Evolutionary conservation across 2,888 invertebrate species (phyloP), one percentile per base, ranked within the genome.

Genomic region (Lasius fuliginosus): DNA sequence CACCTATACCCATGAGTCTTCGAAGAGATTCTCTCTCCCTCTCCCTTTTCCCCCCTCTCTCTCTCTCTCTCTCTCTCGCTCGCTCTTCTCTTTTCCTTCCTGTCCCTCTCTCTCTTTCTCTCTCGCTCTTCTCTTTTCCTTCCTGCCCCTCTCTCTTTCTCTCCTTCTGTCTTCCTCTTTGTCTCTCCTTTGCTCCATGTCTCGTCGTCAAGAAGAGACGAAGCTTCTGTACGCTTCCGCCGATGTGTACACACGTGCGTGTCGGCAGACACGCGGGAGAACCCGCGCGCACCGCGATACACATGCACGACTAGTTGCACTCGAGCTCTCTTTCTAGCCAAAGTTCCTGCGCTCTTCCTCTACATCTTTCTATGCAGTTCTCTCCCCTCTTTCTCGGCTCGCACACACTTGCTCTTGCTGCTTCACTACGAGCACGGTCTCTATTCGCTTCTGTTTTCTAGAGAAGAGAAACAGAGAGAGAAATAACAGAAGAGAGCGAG

Each of bases 1-100:
- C 91, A 90, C 92, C 91, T 88, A 90, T 88, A 91, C 90, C 90
- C 86, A 89, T 84, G 68, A 87, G 84, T 87, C 88, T 83, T 85
- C 77, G 73, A 85, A 85, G 87, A 84, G 84, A 85, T 85, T 83
- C 87, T 85, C 84, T 82, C 82, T 83, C 62, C 68, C 79, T 84
- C 58, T 73, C 69, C 40, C 42, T 58, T 67, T 62, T 42, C 46
- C 65, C 83, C 64, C 64, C 67, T 30, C 56, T 71, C 69, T 74
- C 75, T 42, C 65, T 69, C 75, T 79, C 83, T 42, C 27, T 75
- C 68, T 60, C 18, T 53, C 60, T 73, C 71, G 68, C 69, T 76
- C 71, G 36, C 65, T 74, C 73, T 82, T 82, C 74, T 60, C n/a
- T 53, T 53, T 68, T 68, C 62, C 56, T 62, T 46, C 62, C 64